Evolutionary conservation across 1,140 invertebrate genomes (phyloP).

Genomic region (Drosophila virilis): DNA sequence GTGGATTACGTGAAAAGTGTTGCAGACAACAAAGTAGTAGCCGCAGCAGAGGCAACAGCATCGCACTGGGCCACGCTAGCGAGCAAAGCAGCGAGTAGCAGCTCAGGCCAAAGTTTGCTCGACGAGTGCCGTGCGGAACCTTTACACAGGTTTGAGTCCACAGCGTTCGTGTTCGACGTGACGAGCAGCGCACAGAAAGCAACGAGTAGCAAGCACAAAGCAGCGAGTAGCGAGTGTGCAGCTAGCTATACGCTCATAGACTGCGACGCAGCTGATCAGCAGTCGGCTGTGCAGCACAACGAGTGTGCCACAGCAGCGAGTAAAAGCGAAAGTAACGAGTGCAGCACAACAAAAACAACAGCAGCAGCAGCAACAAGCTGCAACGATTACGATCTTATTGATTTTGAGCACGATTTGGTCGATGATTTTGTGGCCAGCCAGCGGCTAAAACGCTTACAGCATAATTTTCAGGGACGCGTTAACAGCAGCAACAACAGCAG

Average conservation of each 20-base stretch:
- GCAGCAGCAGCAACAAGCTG: constrained; percentile 57
- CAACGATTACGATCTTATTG: constrained; percentile 69
- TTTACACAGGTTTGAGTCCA: too few species aligned
- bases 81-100: constrained; percentile 1
- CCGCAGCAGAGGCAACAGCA: not conserved
- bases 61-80: not conserved
- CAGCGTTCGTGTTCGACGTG: not conserved
- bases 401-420: constrained; percentile 65
- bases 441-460: constrained; percentile 73
- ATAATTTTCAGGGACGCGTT: constrained; percentile 81
- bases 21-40: constrained; percentile 18
- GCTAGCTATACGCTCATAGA: constrained; percentile 47
- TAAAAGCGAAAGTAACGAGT: constrained; percentile 14
- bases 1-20: constrained; percentile 68
- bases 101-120: too few species aligned
- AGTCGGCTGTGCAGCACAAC: not conserved
- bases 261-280: constrained; percentile 42
- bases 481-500: constrained; percentile 42
- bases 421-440: constrained; percentile 81
- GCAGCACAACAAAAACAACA: not conserved
- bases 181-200: not conserved
- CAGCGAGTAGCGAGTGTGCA: constrained; percentile 2
- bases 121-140: too few species aligned
- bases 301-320: not conserved
- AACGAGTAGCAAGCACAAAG: constrained; percentile 12